phyloP scores from a whole-genome alignment of 2,888 invertebrate species.

The Drosophila setosimentum region DNA sequence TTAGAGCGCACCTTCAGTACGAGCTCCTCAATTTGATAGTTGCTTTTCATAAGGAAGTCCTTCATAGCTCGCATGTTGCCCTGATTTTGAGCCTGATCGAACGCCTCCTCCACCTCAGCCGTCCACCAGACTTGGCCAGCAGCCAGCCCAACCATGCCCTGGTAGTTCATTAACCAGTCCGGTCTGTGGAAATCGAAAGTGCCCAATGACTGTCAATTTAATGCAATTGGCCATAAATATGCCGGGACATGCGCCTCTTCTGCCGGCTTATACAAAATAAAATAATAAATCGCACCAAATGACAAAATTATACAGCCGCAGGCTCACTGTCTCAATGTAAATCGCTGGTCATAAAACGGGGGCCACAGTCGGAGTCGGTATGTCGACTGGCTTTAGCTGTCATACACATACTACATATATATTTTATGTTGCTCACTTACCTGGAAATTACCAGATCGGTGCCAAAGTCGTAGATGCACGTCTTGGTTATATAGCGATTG shows the following conservation, averaged over 20 bases:
- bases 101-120: constrained; percentile 96
- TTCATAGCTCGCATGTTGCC: constrained; percentile 96
- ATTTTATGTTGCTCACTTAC: constrained; percentile 84
- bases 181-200: constrained; percentile 86
- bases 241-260: constrained; percentile 56
- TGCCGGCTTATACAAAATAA: constrained; percentile 71
- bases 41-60: constrained; percentile 91
- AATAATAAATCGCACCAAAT: constrained; percentile 83
- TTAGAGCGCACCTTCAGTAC: constrained; percentile 90
- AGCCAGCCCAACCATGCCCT: constrained; percentile 94
- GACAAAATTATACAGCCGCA: constrained; percentile 83
- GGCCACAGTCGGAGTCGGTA: constrained; percentile 1
- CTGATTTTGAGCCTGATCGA: constrained; percentile 87
- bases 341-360: constrained; percentile 78
- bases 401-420: constrained; percentile 30
- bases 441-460: constrained; percentile 89
- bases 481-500: constrained; percentile 94
- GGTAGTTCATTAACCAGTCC: constrained; percentile 95
- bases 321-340: constrained; percentile 66
- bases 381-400: constrained; percentile 25
- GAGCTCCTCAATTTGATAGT: constrained; percentile 93
- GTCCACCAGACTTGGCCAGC: constrained; percentile 98
- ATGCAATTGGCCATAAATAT: constrained; percentile 81
- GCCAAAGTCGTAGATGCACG: constrained; percentile 94
- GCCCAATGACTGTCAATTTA: constrained; percentile 80